Evolutionary conservation across 2,888 invertebrate species (phyloP).

Genomic region (Pyralis farinalis): DNA sequence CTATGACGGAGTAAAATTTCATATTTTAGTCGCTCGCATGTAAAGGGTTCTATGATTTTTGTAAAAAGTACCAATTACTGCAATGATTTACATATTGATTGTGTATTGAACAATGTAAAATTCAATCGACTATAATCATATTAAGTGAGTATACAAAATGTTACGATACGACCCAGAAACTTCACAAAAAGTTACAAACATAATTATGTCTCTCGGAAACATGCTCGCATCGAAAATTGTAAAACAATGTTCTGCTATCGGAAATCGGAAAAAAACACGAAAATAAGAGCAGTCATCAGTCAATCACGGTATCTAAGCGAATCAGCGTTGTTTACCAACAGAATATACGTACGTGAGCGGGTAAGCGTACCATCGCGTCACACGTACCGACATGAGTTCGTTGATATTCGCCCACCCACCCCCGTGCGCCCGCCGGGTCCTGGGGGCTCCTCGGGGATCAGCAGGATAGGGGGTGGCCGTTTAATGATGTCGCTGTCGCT

Average conservation of each 20-base stretch:
- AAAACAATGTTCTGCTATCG: too few relatives aligned
- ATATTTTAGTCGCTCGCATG: too few relatives aligned
- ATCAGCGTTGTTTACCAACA: conserved; percentile 76
- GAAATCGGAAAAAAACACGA: background rate
- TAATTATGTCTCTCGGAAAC: background rate
- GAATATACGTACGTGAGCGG: conserved; percentile 59
- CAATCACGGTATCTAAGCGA: conserved; percentile 11
- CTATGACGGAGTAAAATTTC: too few relatives aligned
- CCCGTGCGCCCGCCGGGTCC: conserved; percentile 22
- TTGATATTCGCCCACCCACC: conserved; percentile 63
- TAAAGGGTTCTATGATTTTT: too few relatives aligned
- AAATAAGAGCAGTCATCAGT: conserved; percentile 7
- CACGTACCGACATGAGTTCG: conserved; percentile 73
- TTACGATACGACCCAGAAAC: too few relatives aligned
- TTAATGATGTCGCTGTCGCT: conserved; percentile 72
- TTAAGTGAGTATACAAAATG: too few relatives aligned
- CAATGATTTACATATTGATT: too few relatives aligned
- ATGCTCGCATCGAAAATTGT: background rate
- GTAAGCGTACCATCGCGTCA: conserved; percentile 60
- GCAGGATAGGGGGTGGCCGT: conserved; percentile 52
- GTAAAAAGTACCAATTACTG: too few relatives aligned
- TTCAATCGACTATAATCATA: too few relatives aligned
- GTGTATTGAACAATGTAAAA: too few relatives aligned
- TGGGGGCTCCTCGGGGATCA: conserved; percentile 40
- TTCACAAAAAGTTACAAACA: background rate